Evolutionary conservation across 1,140 invertebrate species (phyloP), one percentile per base, ranked within the genome.

Genomic region (Ruditapes philippinarum): DNA sequence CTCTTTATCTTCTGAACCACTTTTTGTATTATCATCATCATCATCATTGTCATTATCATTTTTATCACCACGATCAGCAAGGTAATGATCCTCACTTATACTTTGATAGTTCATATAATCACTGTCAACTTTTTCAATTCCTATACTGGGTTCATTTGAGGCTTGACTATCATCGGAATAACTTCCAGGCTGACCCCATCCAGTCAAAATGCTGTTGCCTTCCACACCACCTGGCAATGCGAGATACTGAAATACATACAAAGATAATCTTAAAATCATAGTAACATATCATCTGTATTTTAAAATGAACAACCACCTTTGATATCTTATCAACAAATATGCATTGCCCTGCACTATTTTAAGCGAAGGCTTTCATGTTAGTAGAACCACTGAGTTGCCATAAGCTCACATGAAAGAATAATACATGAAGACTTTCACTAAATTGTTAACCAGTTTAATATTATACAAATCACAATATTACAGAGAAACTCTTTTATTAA

Each of bases 21-120:
- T 25, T 11, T 65, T 33, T 11, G 7, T n/a, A 65, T 65, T n/a
- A 14, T 22, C 65, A 70, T 70, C 65, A 14, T 31, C 22, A 70
- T 70, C 65, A 31, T 70, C 65, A 70, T 31, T 40, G 7, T 19
- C 65, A 92, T 96, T 19, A 79, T 62, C n/a, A 70, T 19, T 25
- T 22, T 51, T 22, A 49, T 49, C 42, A 25, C 2, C 40, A 12
- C 25, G 4, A 51, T 78, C 74, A 51, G 38, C 73, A 33, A 31
- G 7, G 33, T n/a, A 49, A 28, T 19, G 11, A 22, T 38, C 33
- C 40, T 22, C 60, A 60, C 33, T 42, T 4, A 74, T 7, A 2
- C 38, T 45, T 33, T 65, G n/a, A 65, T 65, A 65, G 28, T 65
- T 65, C 25, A 65, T 36, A 31, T 38, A 36, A 70, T 70, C 65